Evolutionary conservation across 2,888 invertebrate species (phyloP), one percentile per base, ranked within the genome.

Genomic region (Lochmaea crataegi): DNA sequence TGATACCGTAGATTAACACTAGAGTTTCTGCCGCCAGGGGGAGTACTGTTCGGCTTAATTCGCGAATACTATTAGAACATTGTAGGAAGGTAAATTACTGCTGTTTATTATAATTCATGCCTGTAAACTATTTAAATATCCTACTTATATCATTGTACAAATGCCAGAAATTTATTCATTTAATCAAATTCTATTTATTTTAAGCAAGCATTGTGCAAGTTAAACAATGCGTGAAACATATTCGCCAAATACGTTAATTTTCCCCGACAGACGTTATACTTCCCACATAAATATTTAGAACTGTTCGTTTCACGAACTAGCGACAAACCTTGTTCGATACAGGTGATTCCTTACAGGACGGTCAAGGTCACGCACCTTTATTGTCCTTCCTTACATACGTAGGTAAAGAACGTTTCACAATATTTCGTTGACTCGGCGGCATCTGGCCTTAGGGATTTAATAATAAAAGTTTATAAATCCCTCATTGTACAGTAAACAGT

Each of bases 321-420:
- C 41, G 41, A 32, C 32, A 32, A 10, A 18, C 61, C 10, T 18
- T 42, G 18, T 63, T 42, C 61, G 11, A 11, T 45, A 61, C 61
- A 51, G 68, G 68, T 61, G 68, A 51, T 48, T 22, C 61, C 16
- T 63, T 41, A 18, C 16, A 63, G 48, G 26, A 16, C 68, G 68
- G 68, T 68, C 68, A 68, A 68, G 68, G 61, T 61, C 48, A 51
- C 51, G 32, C 38, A 51, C 68, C 68, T 58, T n/a, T 10, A 51
- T 32, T 51, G 61, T 16, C 68, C 60, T 68, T 68, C 61, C 16
- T 22, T 14, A 22, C 32, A 42, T 58, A 58, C 22, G 48, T 67
- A 45, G 66, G 41, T 51, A n/a, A n/a, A n/a, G n/a, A n/a, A n/a
- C n/a, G n/a, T n/a, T n/a, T n/a, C n/a, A n/a, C n/a, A n/a, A n/a